Conservation (phyloP, 2,797 vertebrate genomes). For the Lates japonicus region DNA sequence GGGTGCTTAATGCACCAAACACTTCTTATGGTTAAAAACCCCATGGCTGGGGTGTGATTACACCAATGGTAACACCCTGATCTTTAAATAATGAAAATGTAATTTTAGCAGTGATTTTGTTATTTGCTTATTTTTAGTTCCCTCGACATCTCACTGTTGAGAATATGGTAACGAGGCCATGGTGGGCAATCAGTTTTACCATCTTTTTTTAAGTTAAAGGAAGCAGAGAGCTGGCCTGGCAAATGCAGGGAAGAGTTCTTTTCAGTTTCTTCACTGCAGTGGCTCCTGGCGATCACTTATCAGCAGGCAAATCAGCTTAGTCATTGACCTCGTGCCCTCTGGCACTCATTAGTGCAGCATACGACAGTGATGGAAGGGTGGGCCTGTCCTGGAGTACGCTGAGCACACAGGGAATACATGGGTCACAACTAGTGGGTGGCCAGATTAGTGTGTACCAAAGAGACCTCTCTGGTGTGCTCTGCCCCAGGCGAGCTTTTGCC, state of each 20-base stretch:
- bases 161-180: neutral
- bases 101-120: slow-evolving; percentile 20
- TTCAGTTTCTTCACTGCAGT: slow-evolving; percentile 40
- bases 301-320: slow-evolving; percentile 92
- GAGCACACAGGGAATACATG: slow-evolving; percentile 85
- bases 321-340: slow-evolving; percentile 87
- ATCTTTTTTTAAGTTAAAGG: slow-evolving; percentile 1
- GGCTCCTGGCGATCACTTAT: slow-evolving; percentile 82
- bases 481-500: slow-evolving; percentile 72
- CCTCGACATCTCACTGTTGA: slow-evolving; percentile 8
- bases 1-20: slow-evolving; percentile 55
- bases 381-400: slow-evolving; percentile 86
- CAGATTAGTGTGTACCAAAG: slow-evolving; percentile 73
- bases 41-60: slow-evolving; percentile 46
- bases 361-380: slow-evolving; percentile 90
- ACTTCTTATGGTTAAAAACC: slow-evolving; percentile 59
- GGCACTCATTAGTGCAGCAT: slow-evolving; percentile 87
- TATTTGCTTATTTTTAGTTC: slow-evolving; percentile 27
- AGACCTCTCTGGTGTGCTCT: slow-evolving; percentile 66
- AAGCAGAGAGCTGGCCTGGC: slow-evolving; percentile 10
- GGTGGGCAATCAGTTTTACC: slow-evolving; percentile 20
- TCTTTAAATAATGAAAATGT: slow-evolving; percentile 44
- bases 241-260: slow-evolving; percentile 37
- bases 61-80: slow-evolving; percentile 19
- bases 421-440: slow-evolving; percentile 86